These are phyloP conservation scores for Atherinosoma microstoma DNA, from an alignment of 2,797 vertebrate genomes.

Conservation along the genomic window DNA sequence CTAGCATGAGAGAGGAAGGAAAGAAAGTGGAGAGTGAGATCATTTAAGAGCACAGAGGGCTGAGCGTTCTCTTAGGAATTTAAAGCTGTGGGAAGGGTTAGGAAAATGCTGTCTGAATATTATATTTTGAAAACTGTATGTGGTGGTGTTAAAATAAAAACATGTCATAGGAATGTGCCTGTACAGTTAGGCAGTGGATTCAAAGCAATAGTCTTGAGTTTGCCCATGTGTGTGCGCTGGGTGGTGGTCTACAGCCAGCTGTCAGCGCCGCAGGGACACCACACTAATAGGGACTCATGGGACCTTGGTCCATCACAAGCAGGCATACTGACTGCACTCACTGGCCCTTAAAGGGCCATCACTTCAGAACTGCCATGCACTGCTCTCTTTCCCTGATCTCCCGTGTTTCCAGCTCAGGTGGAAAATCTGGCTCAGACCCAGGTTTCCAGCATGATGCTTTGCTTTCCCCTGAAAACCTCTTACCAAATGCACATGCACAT, in stretches of 20 bases:
- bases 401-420: conserved; percentile 69
- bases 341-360: conserved; percentile 75
- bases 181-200: conserved; percentile 28
- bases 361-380: conserved; percentile 65
- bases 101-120: conserved; percentile 49
- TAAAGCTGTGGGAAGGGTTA: background rate
- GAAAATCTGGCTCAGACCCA: conserved; percentile 71
- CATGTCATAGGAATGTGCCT: conserved; percentile 45
- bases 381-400: conserved; percentile 58
- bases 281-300: conserved; percentile 84
- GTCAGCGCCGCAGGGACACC: conserved; percentile 84
- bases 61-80: conserved; percentile 15
- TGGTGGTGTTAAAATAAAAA: conserved; percentile 51
- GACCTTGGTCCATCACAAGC: conserved; percentile 74
- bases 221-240: conserved; percentile 55
- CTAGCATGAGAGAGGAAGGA: conserved; percentile 44
- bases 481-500: conserved; percentile 44
- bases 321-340: conserved; percentile 68
- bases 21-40: conserved; percentile 42
- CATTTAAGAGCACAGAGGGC: conserved; percentile 34
- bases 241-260: conserved; percentile 79
- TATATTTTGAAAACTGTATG: conserved; percentile 49
- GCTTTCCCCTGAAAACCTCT: conserved; percentile 31
- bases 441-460: conserved; percentile 61
- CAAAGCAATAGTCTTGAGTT: conserved; percentile 43